A percentile compares a stretch with the other conserved stretches of the same genome.
phyloP scores from a whole-genome alignment of 2,113 vertebrate species.

The Terrapene triunguis region DNA sequence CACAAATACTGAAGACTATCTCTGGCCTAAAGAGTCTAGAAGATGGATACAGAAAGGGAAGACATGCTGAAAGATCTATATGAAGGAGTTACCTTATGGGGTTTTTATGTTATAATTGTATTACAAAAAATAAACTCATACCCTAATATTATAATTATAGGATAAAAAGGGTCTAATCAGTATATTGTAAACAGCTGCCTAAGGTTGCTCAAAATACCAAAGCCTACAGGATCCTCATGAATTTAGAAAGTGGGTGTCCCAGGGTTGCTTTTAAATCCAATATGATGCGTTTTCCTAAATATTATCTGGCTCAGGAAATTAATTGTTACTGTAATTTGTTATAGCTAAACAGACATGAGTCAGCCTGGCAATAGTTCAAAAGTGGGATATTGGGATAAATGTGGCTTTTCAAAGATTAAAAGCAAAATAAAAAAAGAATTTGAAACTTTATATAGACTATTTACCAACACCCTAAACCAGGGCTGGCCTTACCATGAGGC shows the following conservation, averaged over 20 bases:
- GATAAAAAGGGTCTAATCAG: conserved; percentile 9
- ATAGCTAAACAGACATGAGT: conserved; percentile 65
- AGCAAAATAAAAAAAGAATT: conserved; percentile 11
- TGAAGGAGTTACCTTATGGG: not conserved
- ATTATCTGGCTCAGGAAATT: conserved; percentile 61
- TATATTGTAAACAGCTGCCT: not conserved
- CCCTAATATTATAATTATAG: not conserved
- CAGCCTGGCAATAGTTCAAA: conserved; percentile 50
- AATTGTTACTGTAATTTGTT: conserved; percentile 66
- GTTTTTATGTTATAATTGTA: not conserved
- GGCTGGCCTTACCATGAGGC: too few species aligned
- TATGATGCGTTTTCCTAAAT: conserved; percentile 59
- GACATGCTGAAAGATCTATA: not conserved
- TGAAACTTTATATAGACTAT: conserved; percentile 46
- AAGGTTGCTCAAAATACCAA: not conserved
- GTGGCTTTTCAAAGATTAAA: not conserved
- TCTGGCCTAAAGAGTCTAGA: not conserved
- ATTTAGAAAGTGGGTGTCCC: not conserved
- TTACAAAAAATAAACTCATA: not conserved
- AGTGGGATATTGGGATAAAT: not conserved
- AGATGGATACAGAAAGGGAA: not conserved
- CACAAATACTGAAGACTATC: not conserved
- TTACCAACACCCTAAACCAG: conserved; percentile 28
- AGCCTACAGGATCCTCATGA: not conserved
- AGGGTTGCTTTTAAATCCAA: conserved; percentile 37